Evolutionary conservation across 1,140 invertebrate species (phyloP), one percentile per base, ranked within the genome.

Genomic region (Drosophila sulfurigaster): DNA sequence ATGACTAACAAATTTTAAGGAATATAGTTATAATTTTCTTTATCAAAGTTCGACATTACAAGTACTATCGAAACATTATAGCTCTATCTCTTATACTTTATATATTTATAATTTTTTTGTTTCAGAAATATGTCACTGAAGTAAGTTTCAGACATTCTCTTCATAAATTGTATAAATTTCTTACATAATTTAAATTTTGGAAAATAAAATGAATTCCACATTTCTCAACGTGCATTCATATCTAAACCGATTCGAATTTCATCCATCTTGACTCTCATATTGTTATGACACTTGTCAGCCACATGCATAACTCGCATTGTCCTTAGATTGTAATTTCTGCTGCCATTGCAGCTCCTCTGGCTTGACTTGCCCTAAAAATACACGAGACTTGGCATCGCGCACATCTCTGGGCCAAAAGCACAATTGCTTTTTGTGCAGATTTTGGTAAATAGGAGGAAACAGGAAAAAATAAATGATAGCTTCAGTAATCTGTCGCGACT

Each of bases 271-370:
- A 6, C 10, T 6, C 59, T 43, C 67, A 73, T 46, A 65, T 80
- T 70, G 54, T 49, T 66, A 13, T 83, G 81, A 78, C 77, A 76
- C 60, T 75, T 79, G 66, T n/a, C 66, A 46, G 41, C 58, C 45
- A 60, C 58, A 60, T 48, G 32, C 30, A 35, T 11, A 25, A 28
- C 15, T 30, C 38, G 5, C 41, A 38, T 56, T 54, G 41, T 60
- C 38, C 58, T 52, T 48, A 52, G 52, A 75, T 30, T 56, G 46
- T 46, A 75, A 52, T 46, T 57, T 67, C 32, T 48, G 25, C 15
- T 67, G 63, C 32, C 35, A 57, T 15, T 57, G 48, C 41, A 51
- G 38, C 32, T 58, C 1, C n/a, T 1, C 16, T 6, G 2, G 15
- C 6, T 49, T 49, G 25, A 49, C 43, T 41, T n/a, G 32, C 30